Base-by-base conservation (phyloP, 2,113 vertebrate genomes). In the Xenopus borealis region DNA sequence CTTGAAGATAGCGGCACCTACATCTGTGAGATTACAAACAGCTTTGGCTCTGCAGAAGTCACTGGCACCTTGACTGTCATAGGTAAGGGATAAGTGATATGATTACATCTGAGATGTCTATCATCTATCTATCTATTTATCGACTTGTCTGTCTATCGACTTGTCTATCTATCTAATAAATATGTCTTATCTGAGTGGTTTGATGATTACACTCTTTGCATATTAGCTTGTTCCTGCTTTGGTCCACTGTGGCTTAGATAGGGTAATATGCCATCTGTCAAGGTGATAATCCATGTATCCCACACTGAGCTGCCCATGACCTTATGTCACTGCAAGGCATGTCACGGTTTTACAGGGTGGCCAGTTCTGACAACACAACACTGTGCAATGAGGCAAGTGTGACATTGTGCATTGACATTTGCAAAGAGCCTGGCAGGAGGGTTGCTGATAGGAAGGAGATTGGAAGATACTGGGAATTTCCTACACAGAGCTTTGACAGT, bases 21-120 rank as follows among this genome's bases (percentile, higher is more conserved):
- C 88, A 95, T 98, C 82, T 99, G 97, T 62, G 97, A 99, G 86
- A 95, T 99, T 85, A 98, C 95, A 82, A 99, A 99, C 86, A 98
- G 95, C 86, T 98, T 98, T 0, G 97, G 97, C 74, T 98, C 96
- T 2, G 93, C 96, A 74, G 97, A 98, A 86, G 95, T 95, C 87
- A 95, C 94, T 0, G 96, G 96, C 78, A 93, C 92, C 84, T 93
- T 99, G 83, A 95, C 91, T 0, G 90, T 98, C 80, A 94, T 98
- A 12, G 96, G 97, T 98, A 83, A 89, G 89, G 3, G 12, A 40
- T 40, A 40, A 40, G 33, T 27, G 23, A 27, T 27, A 27, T 27
- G 2, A 9, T 40, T 40, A 40, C 33, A 40, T 6, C 33, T 40
- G 33, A 40, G 2, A 40, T 6, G 8, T 40, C 7, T 4, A 4